Conservation (phyloP, 2,113 vertebrate species). For the Brachyhypopomus gauderio region DNA sequence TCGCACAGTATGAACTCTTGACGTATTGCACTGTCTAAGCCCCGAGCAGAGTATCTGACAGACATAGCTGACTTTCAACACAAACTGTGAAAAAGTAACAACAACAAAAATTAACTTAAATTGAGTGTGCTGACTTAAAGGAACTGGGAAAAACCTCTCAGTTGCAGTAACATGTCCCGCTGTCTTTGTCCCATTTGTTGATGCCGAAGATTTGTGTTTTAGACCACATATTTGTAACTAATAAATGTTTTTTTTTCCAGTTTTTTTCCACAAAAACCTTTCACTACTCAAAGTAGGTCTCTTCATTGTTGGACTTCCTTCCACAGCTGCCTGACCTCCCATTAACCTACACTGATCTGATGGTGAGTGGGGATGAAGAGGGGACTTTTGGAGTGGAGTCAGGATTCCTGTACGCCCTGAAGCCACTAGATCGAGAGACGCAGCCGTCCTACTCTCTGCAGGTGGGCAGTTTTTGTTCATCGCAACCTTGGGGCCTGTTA, state of each 20-base stretch:
- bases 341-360: conserved; percentile 68
- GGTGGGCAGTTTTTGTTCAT: conserved; percentile 58
- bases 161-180: neutral
- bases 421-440: conserved; percentile 82
- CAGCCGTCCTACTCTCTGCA: conserved; percentile 78
- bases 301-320: neutral
- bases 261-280: neutral
- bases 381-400: conserved; percentile 81
- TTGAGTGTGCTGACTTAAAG: too few relatives aligned
- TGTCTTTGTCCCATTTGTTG: too few relatives aligned
- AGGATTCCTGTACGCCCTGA: conserved; percentile 77
- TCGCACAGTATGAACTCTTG: neutral
- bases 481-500: too few relatives aligned
- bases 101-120: neutral
- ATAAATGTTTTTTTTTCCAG: neutral
- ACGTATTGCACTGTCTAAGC: neutral
- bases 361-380: conserved; percentile 68
- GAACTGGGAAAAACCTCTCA: neutral
- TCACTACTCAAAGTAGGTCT: neutral
- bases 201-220: neutral
- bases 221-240: neutral
- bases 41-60: neutral
- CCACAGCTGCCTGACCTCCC: conserved; percentile 70
- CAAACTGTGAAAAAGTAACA: neutral
- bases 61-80: neutral